Evolutionary conservation across 2,888 invertebrate genomes (phyloP).

Genomic region (Drosophila meridiana): DNA sequence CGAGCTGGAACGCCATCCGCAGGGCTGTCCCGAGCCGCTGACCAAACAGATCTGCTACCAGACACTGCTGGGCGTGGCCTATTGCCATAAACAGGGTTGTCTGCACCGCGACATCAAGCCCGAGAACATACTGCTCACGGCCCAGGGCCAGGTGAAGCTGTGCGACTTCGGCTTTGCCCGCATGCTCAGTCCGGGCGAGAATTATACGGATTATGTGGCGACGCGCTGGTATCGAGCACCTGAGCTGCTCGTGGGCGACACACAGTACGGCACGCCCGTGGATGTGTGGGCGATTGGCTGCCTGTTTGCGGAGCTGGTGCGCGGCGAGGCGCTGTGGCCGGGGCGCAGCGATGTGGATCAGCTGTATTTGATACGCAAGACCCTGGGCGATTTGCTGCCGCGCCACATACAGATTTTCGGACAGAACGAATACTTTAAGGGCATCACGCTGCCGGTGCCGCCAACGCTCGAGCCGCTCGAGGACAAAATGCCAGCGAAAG

Average conservation of each 20-base stretch:
- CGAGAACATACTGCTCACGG: conserved; percentile 98
- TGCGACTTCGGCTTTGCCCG: conserved; percentile 99
- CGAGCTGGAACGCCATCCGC: conserved; percentile 97
- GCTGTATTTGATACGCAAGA: conserved; percentile 96
- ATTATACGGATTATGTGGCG: conserved; percentile 99
- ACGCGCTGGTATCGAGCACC: conserved; percentile 99
- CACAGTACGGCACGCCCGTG: conserved; percentile 94
- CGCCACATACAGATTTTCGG: conserved; percentile 98
- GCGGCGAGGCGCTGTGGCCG: conserved; percentile 98
- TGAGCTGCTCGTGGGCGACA: conserved; percentile 98
- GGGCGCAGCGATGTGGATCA: conserved; percentile 99
- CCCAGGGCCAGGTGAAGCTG: conserved; percentile 96
- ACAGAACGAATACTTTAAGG: conserved; percentile 95
- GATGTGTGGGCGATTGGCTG: conserved; percentile 99
- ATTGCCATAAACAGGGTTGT: conserved; percentile 97
- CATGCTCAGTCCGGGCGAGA: conserved; percentile 97
- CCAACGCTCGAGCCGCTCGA: conserved; percentile 94
- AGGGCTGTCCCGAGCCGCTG: conserved; percentile 95
- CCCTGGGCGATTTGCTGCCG: conserved; percentile 96
- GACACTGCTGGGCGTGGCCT: conserved; percentile 96
- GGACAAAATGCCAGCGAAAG: conserved; percentile 92
- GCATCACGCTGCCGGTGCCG: conserved; percentile 96
- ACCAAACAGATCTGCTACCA: conserved; percentile 98
- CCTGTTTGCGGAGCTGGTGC: conserved; percentile 93
- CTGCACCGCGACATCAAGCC: conserved; percentile 99